Evolutionary conservation across 2,888 invertebrate genomes (phyloP).

Genomic region (Anoncus sp.): DNA sequence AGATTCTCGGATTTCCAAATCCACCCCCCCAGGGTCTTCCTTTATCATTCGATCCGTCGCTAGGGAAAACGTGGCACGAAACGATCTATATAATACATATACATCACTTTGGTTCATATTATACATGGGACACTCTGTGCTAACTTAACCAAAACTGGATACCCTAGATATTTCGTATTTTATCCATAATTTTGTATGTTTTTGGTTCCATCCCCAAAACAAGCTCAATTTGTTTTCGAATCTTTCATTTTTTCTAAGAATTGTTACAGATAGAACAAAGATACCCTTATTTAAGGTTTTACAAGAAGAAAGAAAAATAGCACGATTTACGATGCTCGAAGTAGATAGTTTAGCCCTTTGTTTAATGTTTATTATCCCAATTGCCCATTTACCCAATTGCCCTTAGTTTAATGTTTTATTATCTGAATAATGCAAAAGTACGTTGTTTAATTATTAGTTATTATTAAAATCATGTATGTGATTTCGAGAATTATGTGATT

Average conservation of each 20-base stretch:
- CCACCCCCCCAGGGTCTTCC: conserved; percentile 63
- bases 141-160: neutral
- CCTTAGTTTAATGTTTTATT: too few relatives aligned
- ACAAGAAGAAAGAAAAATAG: neutral
- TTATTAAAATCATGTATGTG: too few relatives aligned
- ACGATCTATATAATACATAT: conserved; percentile 49
- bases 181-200: neutral
- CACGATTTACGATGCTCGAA: too few relatives aligned
- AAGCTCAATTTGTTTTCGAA: neutral
- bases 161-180: neutral
- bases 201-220: neutral
- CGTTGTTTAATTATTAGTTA: too few relatives aligned
- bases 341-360: too few relatives aligned
- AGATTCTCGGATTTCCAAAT: conserved; percentile 64
- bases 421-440: too few relatives aligned
- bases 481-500: too few relatives aligned
- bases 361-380: too few relatives aligned
- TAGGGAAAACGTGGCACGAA: conserved; percentile 56
- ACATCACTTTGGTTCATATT: too few relatives aligned
- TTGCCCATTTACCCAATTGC: too few relatives aligned
- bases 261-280: neutral
- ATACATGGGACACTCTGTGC: neutral
- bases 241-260: neutral
- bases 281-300: neutral
- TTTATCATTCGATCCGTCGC: conserved; percentile 63